Evolutionary conservation across 2,113 vertebrate genomes (phyloP).

Genomic region (Periophthalmodon schlosseri): DNA sequence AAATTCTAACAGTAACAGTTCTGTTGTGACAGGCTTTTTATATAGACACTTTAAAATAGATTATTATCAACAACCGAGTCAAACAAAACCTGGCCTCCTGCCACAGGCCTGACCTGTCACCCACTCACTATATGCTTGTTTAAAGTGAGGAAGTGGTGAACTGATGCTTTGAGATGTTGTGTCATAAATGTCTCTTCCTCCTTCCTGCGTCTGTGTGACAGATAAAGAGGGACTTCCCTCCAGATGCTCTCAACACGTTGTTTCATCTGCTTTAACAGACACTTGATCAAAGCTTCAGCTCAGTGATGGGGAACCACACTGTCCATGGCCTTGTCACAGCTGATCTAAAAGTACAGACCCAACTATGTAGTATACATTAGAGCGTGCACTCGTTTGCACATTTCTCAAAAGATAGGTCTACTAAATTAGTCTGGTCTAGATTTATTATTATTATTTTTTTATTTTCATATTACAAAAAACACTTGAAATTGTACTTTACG

Average conservation of each 20-base stretch:
- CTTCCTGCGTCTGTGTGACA: constrained; percentile 65
- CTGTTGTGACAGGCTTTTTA: constrained; percentile 9
- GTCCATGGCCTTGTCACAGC: constrained; percentile 58
- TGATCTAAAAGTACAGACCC: constrained; percentile 38
- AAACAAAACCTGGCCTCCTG: constrained; percentile 19
- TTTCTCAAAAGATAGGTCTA: not conserved
- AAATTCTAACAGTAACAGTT: not conserved
- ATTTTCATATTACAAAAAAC: too few relatives aligned
- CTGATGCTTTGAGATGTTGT: constrained; percentile 65
- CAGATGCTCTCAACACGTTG: constrained; percentile 58
- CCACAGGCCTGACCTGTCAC: constrained; percentile 32
- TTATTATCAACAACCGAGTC: constrained; percentile 18
- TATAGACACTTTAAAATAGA: constrained; percentile 32
- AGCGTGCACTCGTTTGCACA: not conserved
- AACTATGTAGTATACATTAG: not conserved
- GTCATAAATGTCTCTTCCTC: constrained; percentile 55
- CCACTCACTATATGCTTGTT: constrained; percentile 19
- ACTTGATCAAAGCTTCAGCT: constrained; percentile 62
- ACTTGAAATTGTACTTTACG: too few relatives aligned
- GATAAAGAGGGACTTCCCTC: constrained; percentile 57
- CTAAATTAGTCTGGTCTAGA: not conserved
- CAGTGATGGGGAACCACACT: constrained; percentile 33
- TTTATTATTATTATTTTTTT: too few relatives aligned
- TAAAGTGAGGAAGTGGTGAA: constrained; percentile 41
- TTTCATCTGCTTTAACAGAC: constrained; percentile 41